Evolutionary conservation across 2,888 invertebrate species (phyloP).

Genomic region (Arge pagana): DNA sequence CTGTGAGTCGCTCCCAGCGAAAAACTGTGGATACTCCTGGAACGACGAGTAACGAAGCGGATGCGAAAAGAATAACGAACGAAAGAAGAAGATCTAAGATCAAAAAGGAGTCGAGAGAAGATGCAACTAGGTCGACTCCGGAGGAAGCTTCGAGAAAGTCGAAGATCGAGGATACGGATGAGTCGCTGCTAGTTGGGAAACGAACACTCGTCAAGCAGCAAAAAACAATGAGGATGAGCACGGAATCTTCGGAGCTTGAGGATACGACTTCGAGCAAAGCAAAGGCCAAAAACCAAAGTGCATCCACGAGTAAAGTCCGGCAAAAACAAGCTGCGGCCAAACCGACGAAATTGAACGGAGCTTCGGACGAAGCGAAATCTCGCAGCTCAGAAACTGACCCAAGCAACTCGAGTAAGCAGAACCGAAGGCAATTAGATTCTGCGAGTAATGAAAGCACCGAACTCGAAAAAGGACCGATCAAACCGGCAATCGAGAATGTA

Average conservation of each 20-base stretch:
- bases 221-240: conserved; percentile 6
- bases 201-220: conserved; percentile 10
- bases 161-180: too few species aligned
- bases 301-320: background rate
- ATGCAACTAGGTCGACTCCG: background rate
- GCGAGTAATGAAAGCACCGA: conserved; percentile 7
- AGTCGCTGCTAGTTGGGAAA: conserved; percentile 1
- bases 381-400: conserved; percentile 10
- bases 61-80: background rate
- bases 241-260: conserved; percentile 12
- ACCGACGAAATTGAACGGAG: background rate
- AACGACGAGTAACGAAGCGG: background rate
- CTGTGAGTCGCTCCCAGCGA: too few species aligned
- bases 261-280: conserved; percentile 7
- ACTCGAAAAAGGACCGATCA: too few species aligned
- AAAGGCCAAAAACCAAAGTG: background rate
- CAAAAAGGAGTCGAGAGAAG: background rate
- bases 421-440: conserved; percentile 5
- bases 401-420: background rate
- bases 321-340: conserved; percentile 2
- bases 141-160: too few species aligned
- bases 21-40: too few species aligned
- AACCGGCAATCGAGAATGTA: too few species aligned
- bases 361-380: conserved; percentile 4
- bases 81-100: conserved; percentile 3